Base-by-base conservation (phyloP, 2,888 invertebrate species). In the Danaus chrysippus region DNA sequence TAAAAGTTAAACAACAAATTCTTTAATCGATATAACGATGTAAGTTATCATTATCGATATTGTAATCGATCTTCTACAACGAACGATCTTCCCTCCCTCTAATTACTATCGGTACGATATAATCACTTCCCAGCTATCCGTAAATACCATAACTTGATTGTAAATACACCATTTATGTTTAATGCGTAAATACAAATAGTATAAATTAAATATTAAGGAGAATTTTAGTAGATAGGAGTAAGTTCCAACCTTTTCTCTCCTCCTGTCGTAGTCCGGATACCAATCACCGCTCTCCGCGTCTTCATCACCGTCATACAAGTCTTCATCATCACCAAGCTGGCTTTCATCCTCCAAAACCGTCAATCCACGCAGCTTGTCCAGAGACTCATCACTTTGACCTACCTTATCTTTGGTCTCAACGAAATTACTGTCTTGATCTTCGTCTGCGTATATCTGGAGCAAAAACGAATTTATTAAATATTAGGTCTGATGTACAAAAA, bases 271-370 rank as follows among this genome's bases (percentile, higher is more conserved):
- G 44, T 88, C 87, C 5, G 79, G 79, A 67, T 86, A 88, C 81
- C 84, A 85, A 74, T 87, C 85, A 3, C 89, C 87, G 66, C 87
- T 88, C 70, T 91, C 88, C 0, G 78, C 83, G 54, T 83, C 84
- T 1, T 78, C 78, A 15, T 77, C 76, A 0, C 78, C 74, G 10
- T 86, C 84, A 46, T 83, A 75, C 64, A 79, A 68, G 61, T 87
- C 86, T 55, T 85, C 85, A 43, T 89, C 90, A 46, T 85, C 85
- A 0, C 76, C 82, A 13, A 81, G 63, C 58, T 68, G 70, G 13
- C 75, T 79, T 41, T 87, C 89, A 55, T 86, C 86, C 63, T 87
- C 88, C 12, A 89, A 70, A 17, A 88, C 83, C 0, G 89, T 90
- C 1, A 91, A 77, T 1, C 77, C 86, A 34, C 82, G 80, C 15